Evolutionary conservation across 2,888 invertebrate species (phyloP), one percentile per base, ranked within the genome.

Genomic region (Agonopterix arenella): DNA sequence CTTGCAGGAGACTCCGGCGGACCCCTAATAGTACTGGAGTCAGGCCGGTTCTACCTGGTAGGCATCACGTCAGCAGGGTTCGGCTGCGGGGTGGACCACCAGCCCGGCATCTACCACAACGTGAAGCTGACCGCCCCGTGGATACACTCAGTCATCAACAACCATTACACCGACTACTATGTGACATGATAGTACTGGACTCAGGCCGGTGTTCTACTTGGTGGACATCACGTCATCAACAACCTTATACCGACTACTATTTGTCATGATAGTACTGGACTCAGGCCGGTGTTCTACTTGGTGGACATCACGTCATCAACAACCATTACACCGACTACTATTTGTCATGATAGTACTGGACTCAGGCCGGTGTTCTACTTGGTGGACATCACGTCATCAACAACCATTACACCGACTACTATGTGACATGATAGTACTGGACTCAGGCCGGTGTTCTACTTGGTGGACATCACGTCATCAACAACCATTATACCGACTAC

Each of bases 31-130:
- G 91, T 95, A 0, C 79, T 92, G 47, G 92, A 94, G 60, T 90
- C 88, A 45, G 95, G 93, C 0, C 86, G 94, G 2, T 96, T 93
- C 90, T 93, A 93, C 51, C 81, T 96, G 9, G 94, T 93, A 4
- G 96, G 96, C 10, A 95, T 96, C 56, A 96, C 95, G 0, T 95
- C 95, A 28, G 96, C 96, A 0, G 96, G 96, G 5, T 96, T 96
- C 72, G 96, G 96, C 45, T 96, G 96, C 70, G 96, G 95, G 0
- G 94, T 95, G 10, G 94, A 95, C 68, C 93, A 94, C 66, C 96
- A 96, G 76, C 96, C 96, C 0, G 96, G 96, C 36, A 96, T 96
- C 62, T 96, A 96, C 79, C 96, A 96, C 76, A 94, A 94, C 70
- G 93, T 96, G 2, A 91, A 92, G 60, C 90, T 92, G 62, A 94